Evolutionary conservation across 2,113 vertebrate genomes (phyloP).

Genomic region (Theristicus caerulescens): DNA sequence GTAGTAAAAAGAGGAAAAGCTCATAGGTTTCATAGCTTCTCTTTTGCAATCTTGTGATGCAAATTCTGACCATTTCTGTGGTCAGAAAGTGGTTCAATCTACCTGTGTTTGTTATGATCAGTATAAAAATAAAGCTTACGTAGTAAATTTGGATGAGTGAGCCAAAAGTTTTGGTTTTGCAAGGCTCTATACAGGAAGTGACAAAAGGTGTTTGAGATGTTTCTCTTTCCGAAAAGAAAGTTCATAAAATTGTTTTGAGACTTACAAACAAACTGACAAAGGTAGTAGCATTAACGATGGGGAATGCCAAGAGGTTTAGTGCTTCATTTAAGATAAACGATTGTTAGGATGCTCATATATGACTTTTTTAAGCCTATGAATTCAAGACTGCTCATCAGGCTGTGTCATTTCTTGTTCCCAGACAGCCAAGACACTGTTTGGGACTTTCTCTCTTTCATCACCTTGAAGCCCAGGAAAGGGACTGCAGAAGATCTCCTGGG

Average conservation of each 20-base stretch:
- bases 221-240: background rate
- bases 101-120: background rate
- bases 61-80: background rate
- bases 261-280: background rate
- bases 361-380: background rate
- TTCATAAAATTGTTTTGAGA: background rate
- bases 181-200: background rate
- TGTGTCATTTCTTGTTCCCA: background rate
- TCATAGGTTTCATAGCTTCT: background rate
- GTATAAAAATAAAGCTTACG: background rate
- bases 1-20: background rate
- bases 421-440: background rate
- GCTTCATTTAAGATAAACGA: background rate
- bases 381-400: background rate
- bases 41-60: background rate
- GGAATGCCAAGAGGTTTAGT: background rate
- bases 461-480: background rate
- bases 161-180: background rate
- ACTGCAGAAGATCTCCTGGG: background rate
- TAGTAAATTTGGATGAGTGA: background rate
- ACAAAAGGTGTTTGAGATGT: background rate
- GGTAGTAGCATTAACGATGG: background rate
- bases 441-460: background rate
- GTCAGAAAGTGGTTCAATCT: background rate
- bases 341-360: background rate